These are phyloP conservation scores for Acrobasis consociella DNA, from an alignment of 2,888 invertebrate genomes.

Conservation along the genomic window DNA sequence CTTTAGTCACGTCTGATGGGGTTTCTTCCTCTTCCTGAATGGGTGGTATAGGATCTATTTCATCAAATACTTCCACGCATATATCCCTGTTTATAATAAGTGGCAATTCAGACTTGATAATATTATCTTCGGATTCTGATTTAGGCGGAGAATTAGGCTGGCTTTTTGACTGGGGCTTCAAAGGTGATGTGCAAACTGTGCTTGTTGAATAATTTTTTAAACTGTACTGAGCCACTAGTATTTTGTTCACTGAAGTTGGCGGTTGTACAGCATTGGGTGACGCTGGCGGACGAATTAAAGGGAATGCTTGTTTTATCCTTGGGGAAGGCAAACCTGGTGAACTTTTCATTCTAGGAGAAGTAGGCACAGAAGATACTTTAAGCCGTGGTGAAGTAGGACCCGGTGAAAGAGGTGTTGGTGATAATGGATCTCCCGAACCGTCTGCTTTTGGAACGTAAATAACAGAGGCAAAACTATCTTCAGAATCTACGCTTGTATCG, in stretches of 20 bases:
- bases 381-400: conserved; percentile 85
- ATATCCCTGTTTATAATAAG: conserved; percentile 58
- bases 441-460: conserved; percentile 95
- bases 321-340: conserved; percentile 86
- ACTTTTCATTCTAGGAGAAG: conserved; percentile 88
- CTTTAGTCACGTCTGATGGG: conserved; percentile 64
- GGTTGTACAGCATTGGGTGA: conserved; percentile 82
- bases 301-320: conserved; percentile 85
- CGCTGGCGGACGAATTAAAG: conserved; percentile 83
- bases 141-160: conserved; percentile 78
- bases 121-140: conserved; percentile 67
- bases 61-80: conserved; percentile 67
- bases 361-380: conserved; percentile 88
- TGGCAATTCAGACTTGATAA: conserved; percentile 52
- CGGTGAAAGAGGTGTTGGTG: conserved; percentile 84
- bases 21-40: conserved; percentile 74
- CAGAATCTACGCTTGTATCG: conserved; percentile 96
- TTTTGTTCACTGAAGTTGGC: conserved; percentile 79
- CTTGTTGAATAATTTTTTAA: conserved; percentile 75
- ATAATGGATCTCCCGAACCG: conserved; percentile 79
- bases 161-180: conserved; percentile 74
- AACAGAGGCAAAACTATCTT: conserved; percentile 96
- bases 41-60: conserved; percentile 69
- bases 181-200: conserved; percentile 46
- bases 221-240: conserved; percentile 83